Evolutionary conservation across 1,140 invertebrate species (phyloP).

Genomic region (Paraescarpia echinospica): DNA sequence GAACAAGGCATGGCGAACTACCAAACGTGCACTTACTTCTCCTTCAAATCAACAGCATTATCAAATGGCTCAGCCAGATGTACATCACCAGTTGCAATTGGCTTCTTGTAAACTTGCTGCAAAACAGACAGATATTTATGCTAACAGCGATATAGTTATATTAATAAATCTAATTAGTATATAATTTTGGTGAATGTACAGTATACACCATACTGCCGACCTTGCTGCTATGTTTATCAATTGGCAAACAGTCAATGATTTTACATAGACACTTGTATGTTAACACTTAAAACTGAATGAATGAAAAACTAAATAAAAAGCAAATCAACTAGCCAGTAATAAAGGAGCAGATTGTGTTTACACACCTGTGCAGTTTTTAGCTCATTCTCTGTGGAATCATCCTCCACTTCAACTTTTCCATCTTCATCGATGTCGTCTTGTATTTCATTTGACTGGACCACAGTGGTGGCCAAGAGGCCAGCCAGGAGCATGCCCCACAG

Average conservation of each 20-base stretch:
- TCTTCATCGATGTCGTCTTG: neutral
- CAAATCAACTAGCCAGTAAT: no score
- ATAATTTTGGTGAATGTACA: neutral
- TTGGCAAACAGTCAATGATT: neutral
- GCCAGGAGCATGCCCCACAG: neutral
- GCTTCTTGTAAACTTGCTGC: constrained; percentile 43
- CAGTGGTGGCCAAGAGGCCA: neutral
- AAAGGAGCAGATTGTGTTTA: no score
- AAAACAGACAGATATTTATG: constrained; percentile 21
- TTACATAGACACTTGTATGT: neutral
- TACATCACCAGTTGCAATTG: constrained; percentile 59
- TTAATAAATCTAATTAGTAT: neutral
- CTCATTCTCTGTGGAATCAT: neutral
- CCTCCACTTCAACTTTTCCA: neutral
- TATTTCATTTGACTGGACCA: neutral
- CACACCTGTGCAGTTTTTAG: neutral
- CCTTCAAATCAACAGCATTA: constrained; percentile 72
- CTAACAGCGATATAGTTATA: neutral
- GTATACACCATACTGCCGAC: neutral
- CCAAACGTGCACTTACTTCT: constrained; percentile 53
- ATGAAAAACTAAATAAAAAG: no score
- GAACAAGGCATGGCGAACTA: neutral
- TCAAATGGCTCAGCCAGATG: constrained; percentile 90
- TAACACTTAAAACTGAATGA: neutral
- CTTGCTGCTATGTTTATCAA: no score